phyloP scores from a whole-genome alignment of 2,113 vertebrate genomes.

The Epinephelus cyanopodus region DNA sequence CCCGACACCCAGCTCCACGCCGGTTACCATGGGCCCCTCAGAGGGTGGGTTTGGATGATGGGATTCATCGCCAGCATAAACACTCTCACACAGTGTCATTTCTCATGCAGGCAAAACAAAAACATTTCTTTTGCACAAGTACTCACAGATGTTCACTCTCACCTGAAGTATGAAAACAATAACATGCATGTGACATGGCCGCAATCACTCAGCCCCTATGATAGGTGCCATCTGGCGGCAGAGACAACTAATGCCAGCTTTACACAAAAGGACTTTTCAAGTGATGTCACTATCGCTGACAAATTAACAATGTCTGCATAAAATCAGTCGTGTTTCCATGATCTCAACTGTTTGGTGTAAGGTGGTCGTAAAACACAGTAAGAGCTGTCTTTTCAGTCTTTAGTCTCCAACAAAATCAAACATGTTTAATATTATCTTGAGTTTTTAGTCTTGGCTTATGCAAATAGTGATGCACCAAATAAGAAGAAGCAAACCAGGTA shows the following conservation, averaged over 20 bases:
- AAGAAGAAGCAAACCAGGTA: too few species aligned
- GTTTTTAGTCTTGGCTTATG: too few species aligned
- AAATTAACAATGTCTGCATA: too few species aligned
- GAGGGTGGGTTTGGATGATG: constrained; percentile 81
- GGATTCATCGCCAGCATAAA: constrained; percentile 27
- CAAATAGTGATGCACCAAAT: too few species aligned
- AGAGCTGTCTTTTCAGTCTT: too few species aligned
- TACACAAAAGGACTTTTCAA: background rate
- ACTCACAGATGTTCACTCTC: background rate
- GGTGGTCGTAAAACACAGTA: too few species aligned
- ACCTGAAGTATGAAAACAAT: background rate
- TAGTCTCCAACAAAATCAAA: too few species aligned
- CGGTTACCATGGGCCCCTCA: constrained; percentile 81
- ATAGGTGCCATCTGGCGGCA: constrained; percentile 43
- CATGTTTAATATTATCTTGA: too few species aligned
- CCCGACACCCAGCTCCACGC: constrained; percentile 82
- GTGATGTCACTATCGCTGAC: too few species aligned
- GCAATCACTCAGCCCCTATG: background rate
- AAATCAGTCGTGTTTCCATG: too few species aligned
- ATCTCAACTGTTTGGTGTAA: too few species aligned
- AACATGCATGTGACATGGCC: background rate
- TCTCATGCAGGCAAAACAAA: background rate
- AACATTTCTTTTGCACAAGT: background rate
- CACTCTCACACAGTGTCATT: too few species aligned
- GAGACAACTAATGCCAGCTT: background rate